A percentile compares a stretch with the other conserved stretches of the same genome.
Conservation (phyloP, 2,888 invertebrate genomes). For the Cosmopolites sordidus region DNA sequence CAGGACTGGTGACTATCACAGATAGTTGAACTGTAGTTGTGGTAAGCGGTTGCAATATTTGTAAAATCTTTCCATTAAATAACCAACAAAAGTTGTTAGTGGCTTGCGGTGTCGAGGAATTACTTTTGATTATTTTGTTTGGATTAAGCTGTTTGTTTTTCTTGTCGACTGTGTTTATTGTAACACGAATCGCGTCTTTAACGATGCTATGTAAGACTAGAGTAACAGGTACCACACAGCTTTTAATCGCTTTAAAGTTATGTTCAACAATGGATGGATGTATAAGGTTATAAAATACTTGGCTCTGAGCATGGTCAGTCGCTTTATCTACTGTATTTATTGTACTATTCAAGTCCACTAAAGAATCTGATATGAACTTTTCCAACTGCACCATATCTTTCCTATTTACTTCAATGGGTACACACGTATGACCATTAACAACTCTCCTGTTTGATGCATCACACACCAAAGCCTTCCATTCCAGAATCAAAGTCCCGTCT, state of each 20-base stretch:
- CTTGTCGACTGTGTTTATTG: slow-evolving; percentile 29
- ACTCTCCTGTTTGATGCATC: slow-evolving; percentile 54
- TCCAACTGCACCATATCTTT: slow-evolving; percentile 48
- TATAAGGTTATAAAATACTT: slow-evolving; percentile 58
- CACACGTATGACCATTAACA: slow-evolving; percentile 66
- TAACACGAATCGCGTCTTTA: slow-evolving; percentile 55
- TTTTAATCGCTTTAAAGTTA: slow-evolving; percentile 56
- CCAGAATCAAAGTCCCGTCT: slow-evolving; percentile 43
- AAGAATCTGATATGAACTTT: slow-evolving; percentile 26
- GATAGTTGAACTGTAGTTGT: slow-evolving; percentile 44
- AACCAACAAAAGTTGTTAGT: slow-evolving; percentile 44
- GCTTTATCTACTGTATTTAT: slow-evolving; percentile 24
- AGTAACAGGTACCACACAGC: slow-evolving; percentile 66
- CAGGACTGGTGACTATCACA: slow-evolving; percentile 59
- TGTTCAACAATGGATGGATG: slow-evolving; percentile 58
- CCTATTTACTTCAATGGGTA: slow-evolving; percentile 56
- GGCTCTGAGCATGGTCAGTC: slow-evolving; percentile 31
- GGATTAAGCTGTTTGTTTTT: slow-evolving; percentile 15
- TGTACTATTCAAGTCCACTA: slow-evolving; percentile 32
- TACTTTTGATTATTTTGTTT: slow-evolving; percentile 20
- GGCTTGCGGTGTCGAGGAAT: slow-evolving; percentile 29
- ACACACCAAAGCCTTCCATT: slow-evolving; percentile 46
- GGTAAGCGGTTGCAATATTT: slow-evolving; percentile 40
- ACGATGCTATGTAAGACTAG: slow-evolving; percentile 66
- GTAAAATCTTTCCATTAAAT: slow-evolving; percentile 40